A percentile compares a stretch with the other conserved stretches of the same genome.
phyloP scores from a whole-genome alignment of 2,888 invertebrate genomes.

The Apantesis nais region DNA sequence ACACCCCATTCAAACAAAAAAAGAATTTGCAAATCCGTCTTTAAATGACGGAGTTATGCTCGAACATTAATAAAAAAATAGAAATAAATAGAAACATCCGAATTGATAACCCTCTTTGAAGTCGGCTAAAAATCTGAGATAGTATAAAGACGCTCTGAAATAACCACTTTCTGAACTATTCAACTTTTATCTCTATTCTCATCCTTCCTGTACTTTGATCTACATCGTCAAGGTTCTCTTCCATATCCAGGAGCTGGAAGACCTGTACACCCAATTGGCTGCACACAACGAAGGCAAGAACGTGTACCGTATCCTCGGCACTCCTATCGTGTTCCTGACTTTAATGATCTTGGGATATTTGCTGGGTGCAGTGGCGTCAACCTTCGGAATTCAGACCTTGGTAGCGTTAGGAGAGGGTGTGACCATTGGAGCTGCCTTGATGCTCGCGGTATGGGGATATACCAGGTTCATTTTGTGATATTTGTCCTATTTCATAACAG shows the following conservation, averaged over 20 bases:
- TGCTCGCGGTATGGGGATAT: slow-evolving; percentile 94
- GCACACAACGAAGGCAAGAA: slow-evolving; percentile 99
- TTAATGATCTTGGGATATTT: slow-evolving; percentile 94
- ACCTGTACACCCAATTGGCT: slow-evolving; percentile 91
- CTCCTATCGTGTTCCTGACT: slow-evolving; percentile 95
- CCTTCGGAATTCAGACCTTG: slow-evolving; percentile 91
- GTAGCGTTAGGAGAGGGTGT: slow-evolving; percentile 90
- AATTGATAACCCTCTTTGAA: too few species aligned
- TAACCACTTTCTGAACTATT: neutral
- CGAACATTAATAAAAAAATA: too few species aligned
- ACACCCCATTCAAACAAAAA: too few species aligned
- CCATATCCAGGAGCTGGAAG: slow-evolving; percentile 92
- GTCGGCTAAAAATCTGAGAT: neutral
- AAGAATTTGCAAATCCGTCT: too few species aligned
- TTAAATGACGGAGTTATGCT: too few species aligned
- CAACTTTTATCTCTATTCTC: neutral
- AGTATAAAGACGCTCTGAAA: neutral
- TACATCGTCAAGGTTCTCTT: slow-evolving; percentile 33
- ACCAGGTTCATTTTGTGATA: slow-evolving; percentile 86
- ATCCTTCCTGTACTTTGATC: slow-evolving; percentile 6
- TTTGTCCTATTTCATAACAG: neutral
- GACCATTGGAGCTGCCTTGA: slow-evolving; percentile 90
- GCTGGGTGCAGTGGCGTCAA: slow-evolving; percentile 91
- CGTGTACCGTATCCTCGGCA: slow-evolving; percentile 96
- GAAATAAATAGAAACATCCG: too few species aligned